These are phyloP conservation scores for Thymelicus sylvestris DNA, from an alignment of 2,888 invertebrate genomes.

Conservation along the genomic window DNA sequence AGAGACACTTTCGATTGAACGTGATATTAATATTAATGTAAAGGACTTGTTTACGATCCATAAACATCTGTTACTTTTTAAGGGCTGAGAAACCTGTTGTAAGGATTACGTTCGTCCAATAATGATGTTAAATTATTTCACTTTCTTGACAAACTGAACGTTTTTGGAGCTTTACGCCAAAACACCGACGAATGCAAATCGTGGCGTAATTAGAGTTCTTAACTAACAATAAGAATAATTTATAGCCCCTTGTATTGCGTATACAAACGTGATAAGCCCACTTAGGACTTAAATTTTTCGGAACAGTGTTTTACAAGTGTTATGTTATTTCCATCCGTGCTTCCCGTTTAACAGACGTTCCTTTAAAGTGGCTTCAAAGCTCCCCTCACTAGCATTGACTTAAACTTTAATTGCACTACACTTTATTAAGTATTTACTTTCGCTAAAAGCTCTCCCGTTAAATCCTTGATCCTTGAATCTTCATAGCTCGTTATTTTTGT, in stretches of 20 bases:
- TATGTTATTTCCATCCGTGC: conserved; percentile 22
- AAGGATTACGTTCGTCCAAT: not conserved
- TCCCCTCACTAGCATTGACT: conserved; percentile 30
- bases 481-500: conserved; percentile 1
- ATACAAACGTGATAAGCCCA: conserved; percentile 20
- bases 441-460: conserved; percentile 25
- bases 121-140: not conserved
- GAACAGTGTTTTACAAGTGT: conserved; percentile 16
- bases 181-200: not conserved
- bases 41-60: conserved; percentile 22
- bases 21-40: conserved; percentile 27
- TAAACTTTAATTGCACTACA: conserved; percentile 37
- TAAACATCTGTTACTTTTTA: conserved; percentile 7
- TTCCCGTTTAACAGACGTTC: conserved; percentile 20
- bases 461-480: conserved; percentile 18
- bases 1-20: conserved; percentile 23
- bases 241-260: conserved; percentile 19
- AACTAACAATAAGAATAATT: not conserved
- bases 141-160: conserved; percentile 2
- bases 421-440: conserved; percentile 34
- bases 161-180: not conserved
- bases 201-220: too few species aligned
- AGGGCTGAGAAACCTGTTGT: not conserved
- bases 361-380: conserved; percentile 28
- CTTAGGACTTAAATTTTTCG: conserved; percentile 10